Percentiles rank a stretch among this genome's conserved stretches.
Conservation (phyloP, 2,888 invertebrate genomes). For the Amiota minor region DNA sequence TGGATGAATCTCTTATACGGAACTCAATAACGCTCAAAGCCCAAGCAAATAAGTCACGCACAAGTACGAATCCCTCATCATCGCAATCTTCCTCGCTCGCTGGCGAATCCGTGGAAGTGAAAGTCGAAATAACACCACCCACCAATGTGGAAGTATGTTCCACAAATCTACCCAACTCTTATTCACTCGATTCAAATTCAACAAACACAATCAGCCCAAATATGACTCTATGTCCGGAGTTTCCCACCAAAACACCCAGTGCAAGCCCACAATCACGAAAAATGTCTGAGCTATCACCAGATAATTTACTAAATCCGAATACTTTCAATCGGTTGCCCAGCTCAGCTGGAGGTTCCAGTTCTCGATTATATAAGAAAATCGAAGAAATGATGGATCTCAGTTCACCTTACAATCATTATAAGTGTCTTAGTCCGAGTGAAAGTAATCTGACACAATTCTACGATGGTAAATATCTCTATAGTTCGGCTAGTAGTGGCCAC, state of each 20-base stretch:
- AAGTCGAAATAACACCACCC: slow-evolving; percentile 74
- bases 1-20: slow-evolving; percentile 79
- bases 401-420: slow-evolving; percentile 84
- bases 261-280: slow-evolving; percentile 70
- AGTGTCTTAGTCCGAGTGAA: slow-evolving; percentile 80
- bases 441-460: slow-evolving; percentile 73
- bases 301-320: slow-evolving; percentile 70
- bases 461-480: slow-evolving; percentile 71
- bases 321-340: slow-evolving; percentile 71
- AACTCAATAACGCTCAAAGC: slow-evolving; percentile 73
- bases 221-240: slow-evolving; percentile 68
- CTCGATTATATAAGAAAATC: slow-evolving; percentile 72
- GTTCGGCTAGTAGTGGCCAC: slow-evolving; percentile 43
- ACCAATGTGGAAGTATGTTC: slow-evolving; percentile 65
- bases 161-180: slow-evolving; percentile 69
- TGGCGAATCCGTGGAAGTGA: slow-evolving; percentile 73
- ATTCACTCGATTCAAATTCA: slow-evolving; percentile 72
- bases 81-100: slow-evolving; percentile 73
- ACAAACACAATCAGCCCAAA: slow-evolving; percentile 71
- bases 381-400: slow-evolving; percentile 78
- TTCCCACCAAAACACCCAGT: slow-evolving; percentile 66
- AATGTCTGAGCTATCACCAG: slow-evolving; percentile 71
- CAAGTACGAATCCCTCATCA: slow-evolving; percentile 72
- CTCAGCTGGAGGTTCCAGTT: slow-evolving; percentile 71
- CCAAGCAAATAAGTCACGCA: slow-evolving; percentile 70